Conservation (phyloP, 1,140 invertebrate genomes). For the Philopotamus ludificatus region DNA sequence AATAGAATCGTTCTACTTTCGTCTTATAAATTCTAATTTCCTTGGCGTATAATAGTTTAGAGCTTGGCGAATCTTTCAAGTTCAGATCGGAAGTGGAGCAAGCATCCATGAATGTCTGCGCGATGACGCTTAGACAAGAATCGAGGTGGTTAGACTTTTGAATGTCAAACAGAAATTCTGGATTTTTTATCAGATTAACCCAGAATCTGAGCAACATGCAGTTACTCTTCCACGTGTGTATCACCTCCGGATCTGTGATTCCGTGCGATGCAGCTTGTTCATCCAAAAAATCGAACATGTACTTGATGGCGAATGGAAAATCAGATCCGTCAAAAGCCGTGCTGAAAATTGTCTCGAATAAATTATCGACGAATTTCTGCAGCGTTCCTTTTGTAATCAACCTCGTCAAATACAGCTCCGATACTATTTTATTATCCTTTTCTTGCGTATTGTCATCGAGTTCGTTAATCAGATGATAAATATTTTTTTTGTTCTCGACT, state of each 20-base stretch:
- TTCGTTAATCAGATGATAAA: slow-evolving; percentile 94
- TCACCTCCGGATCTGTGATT: slow-evolving; percentile 95
- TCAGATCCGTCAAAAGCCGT: slow-evolving; percentile 92
- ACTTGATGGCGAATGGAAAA: slow-evolving; percentile 96
- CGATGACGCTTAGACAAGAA: slow-evolving; percentile 97
- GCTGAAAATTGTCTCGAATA: slow-evolving; percentile 99
- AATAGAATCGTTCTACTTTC: slow-evolving; percentile 96
- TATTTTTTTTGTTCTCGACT: slow-evolving; percentile 82
- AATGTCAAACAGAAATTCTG: slow-evolving; percentile 99
- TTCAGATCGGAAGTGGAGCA: slow-evolving; percentile 98
- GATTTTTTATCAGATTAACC: slow-evolving; percentile 99
- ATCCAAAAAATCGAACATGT: slow-evolving; percentile 99
- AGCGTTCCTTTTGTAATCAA: slow-evolving; percentile 95
- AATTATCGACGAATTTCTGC: slow-evolving; percentile 98
- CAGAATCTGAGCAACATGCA: slow-evolving; percentile 86
- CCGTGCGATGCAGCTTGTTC: slow-evolving; percentile 95
- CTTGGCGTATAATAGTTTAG: slow-evolving; percentile 98
- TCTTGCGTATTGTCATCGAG: slow-evolving; percentile 91
- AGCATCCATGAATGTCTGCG: slow-evolving; percentile 99
- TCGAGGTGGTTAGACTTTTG: slow-evolving; percentile 99
- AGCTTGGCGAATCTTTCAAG: slow-evolving; percentile 98
- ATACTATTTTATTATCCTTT: slow-evolving; percentile 98
- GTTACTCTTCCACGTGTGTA: slow-evolving; percentile 99
- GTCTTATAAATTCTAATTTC: slow-evolving; percentile 99
- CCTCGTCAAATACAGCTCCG: slow-evolving; percentile 97